phyloP scores from a whole-genome alignment of 2,888 invertebrate species.

The Drosophila anceps region DNA sequence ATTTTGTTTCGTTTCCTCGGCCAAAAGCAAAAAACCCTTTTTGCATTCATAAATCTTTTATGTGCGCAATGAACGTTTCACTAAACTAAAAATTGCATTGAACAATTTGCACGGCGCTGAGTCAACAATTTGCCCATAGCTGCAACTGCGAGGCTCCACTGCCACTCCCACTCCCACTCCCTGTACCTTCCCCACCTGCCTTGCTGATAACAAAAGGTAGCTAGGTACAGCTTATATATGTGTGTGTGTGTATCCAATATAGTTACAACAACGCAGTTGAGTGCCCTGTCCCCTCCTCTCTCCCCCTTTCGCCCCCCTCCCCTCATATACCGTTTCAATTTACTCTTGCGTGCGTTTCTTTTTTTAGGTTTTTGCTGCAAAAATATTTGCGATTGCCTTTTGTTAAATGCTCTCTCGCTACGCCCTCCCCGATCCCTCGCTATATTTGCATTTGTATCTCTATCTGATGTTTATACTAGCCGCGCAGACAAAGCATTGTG shows the following conservation, averaged over 20 bases:
- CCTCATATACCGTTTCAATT: constrained; percentile 6
- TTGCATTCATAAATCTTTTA: constrained; percentile 65
- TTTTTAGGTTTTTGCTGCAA: constrained; percentile 51
- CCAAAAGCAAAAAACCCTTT: constrained; percentile 1
- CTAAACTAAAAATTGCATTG: constrained; percentile 61
- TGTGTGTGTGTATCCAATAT: constrained; percentile 35
- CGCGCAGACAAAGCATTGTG: constrained; percentile 50
- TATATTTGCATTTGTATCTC: constrained; percentile 25
- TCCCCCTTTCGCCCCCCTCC: neutral
- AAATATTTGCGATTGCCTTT: constrained; percentile 72
- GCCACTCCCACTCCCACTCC: neutral
- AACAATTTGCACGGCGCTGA: constrained; percentile 70
- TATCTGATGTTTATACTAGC: constrained; percentile 43
- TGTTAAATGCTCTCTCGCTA: constrained; percentile 58
- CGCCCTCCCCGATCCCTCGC: neutral
- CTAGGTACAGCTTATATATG: constrained; percentile 36
- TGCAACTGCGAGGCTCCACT: constrained; percentile 2
- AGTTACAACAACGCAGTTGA: constrained; percentile 45
- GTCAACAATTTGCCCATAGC: constrained; percentile 68
- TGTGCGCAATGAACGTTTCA: constrained; percentile 46
- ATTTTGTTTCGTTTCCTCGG: constrained; percentile 16
- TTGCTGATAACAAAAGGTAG: constrained; percentile 71
- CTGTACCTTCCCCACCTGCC: neutral
- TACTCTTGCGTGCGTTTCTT: constrained; percentile 32
- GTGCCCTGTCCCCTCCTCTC: neutral